Percentiles rank a stretch among this genome's conserved stretches.
These are phyloP conservation scores for Eubasilissa regina DNA, from an alignment of 1,140 invertebrate species.

Conservation along the genomic window DNA sequence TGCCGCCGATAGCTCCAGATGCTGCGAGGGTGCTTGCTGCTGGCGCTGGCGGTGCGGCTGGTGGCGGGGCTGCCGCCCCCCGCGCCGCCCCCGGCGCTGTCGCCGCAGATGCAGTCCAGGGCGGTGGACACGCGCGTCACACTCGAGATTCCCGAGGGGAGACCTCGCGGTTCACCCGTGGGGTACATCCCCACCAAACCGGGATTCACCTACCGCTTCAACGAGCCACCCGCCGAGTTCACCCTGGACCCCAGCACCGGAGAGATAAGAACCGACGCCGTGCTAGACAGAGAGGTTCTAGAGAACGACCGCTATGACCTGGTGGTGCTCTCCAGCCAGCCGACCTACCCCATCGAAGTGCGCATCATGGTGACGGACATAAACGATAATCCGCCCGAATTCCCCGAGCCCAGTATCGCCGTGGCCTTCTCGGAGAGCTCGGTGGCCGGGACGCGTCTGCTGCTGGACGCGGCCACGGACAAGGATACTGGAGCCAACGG, in stretches of 20 bases:
- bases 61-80: conserved; percentile 63
- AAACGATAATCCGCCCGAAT: conserved; percentile 92
- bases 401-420: conserved; percentile 89
- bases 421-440: conserved; percentile 94
- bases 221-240: conserved; percentile 90
- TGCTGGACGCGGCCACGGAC: conserved; percentile 91
- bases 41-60: conserved; percentile 66
- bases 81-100: conserved; percentile 36
- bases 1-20: conserved; percentile 64
- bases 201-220: conserved; percentile 92
- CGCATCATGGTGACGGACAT: conserved; percentile 88
- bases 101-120: conserved; percentile 84
- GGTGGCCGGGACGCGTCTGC: conserved; percentile 85
- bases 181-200: conserved; percentile 89
- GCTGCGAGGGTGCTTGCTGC: conserved; percentile 65
- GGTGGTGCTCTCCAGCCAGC: conserved; percentile 91
- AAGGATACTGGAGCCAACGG: conserved; percentile 89
- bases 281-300: conserved; percentile 87
- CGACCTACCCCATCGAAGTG: conserved; percentile 94
- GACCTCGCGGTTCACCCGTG: conserved; percentile 85
- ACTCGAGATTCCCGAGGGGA: conserved; percentile 87
- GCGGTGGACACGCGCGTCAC: conserved; percentile 89
- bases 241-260: conserved; percentile 84
- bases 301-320: conserved; percentile 87
- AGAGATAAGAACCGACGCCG: conserved; percentile 85